Percentiles rank a stretch among this genome's conserved stretches.
phyloP scores from a whole-genome alignment of 2,113 vertebrate genomes.

The Globicephala melas region DNA sequence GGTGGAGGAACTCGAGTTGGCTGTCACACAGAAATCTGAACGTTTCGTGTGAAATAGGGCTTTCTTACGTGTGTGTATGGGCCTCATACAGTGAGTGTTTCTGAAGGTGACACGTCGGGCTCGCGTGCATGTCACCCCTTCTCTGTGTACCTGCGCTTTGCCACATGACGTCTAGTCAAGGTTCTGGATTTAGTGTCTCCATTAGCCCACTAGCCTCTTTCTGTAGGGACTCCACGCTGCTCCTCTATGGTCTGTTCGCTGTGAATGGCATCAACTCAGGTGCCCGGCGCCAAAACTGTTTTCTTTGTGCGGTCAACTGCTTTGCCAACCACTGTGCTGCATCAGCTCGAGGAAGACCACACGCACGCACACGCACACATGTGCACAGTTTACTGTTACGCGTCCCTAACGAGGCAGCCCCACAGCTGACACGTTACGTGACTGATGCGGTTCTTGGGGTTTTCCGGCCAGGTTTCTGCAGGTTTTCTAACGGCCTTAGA shows the following conservation, averaged over 20 bases:
- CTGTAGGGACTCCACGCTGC: fast-evolving
- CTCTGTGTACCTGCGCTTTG: not conserved
- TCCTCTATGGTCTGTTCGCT: not conserved
- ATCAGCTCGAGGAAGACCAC: no score
- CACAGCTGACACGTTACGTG: fast-evolving
- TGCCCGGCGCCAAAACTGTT: not conserved
- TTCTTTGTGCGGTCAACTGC: not conserved
- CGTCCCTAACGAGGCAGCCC: not conserved
- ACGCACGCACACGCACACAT: not conserved
- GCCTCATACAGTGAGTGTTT: not conserved
- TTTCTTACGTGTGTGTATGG: fast-evolving
- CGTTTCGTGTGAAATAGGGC: not conserved
- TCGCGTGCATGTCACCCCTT: not conserved
- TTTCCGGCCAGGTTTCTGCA: not conserved
- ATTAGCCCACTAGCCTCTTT: not conserved
- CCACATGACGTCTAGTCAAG: not conserved
- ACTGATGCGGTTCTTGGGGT: not conserved
- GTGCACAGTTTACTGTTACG: fast-evolving
- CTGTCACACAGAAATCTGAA: not conserved
- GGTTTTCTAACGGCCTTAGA: not conserved
- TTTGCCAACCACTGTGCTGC: not conserved
- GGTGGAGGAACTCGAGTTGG: not conserved
- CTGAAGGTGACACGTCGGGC: not conserved
- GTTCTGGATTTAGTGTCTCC: not conserved
- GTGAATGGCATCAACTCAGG: not conserved